phyloP scores from a whole-genome alignment of 2,113 vertebrate genomes.

The Amphilophus citrinellus region DNA sequence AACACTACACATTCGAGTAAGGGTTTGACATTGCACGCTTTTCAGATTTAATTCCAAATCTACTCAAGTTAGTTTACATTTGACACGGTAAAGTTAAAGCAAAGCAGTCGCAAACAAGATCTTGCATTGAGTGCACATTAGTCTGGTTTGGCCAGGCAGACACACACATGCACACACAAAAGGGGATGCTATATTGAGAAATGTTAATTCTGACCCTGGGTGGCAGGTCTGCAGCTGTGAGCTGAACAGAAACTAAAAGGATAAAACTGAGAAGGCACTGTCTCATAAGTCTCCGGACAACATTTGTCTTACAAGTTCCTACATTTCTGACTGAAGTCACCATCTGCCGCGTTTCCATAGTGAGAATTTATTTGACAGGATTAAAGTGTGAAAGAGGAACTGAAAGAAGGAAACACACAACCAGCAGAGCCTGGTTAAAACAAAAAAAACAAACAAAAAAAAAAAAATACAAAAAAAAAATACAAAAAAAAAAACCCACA shows the following conservation, averaged over 20 bases:
- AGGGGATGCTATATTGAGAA: not conserved
- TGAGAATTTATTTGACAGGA: not conserved
- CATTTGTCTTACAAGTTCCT: not conserved
- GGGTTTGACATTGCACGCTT: not conserved
- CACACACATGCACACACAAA: not conserved
- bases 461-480: too few species aligned
- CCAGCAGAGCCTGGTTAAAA: not conserved
- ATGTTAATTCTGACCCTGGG: not conserved
- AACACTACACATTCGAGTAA: not conserved
- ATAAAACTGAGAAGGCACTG: not conserved
- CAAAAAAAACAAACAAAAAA: not conserved
- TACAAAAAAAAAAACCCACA: not conserved
- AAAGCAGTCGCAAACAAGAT: not conserved
- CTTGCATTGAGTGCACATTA: not conserved
- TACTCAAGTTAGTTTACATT: not conserved
- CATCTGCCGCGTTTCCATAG: too few species aligned
- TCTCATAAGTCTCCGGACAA: too few species aligned
- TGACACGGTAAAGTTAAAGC: not conserved
- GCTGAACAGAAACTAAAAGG: not conserved
- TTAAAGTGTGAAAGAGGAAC: not conserved
- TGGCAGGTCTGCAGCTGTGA: not conserved
- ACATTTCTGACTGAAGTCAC: not conserved
- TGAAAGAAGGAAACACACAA: not conserved
- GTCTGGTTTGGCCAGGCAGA: not conserved
- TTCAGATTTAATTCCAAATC: not conserved